These are phyloP conservation scores for Drosophila mimica DNA, from an alignment of 2,888 invertebrate genomes.

Conservation along the genomic window DNA sequence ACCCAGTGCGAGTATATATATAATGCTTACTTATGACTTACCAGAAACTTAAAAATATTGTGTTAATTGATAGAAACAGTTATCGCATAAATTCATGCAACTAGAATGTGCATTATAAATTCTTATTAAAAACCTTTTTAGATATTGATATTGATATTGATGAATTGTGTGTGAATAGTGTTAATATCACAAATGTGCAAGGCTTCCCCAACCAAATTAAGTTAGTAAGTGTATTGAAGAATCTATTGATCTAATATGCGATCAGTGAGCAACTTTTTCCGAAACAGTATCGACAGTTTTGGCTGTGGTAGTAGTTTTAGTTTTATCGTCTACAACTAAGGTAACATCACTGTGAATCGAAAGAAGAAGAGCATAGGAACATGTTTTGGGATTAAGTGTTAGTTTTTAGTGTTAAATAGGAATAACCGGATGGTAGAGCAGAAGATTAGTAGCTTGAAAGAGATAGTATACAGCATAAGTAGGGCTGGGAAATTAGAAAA, in stretches of 20 bases:
- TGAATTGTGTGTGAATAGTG: slow-evolving; percentile 64
- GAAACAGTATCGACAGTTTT: slow-evolving; percentile 77
- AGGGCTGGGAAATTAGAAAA: slow-evolving; percentile 39
- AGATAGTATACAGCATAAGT: slow-evolving; percentile 25
- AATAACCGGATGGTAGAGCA: slow-evolving; percentile 48
- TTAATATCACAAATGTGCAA: slow-evolving; percentile 70
- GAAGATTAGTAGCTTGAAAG: slow-evolving; percentile 15
- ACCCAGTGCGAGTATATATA: slow-evolving; percentile 18
- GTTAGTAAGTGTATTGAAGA: slow-evolving; percentile 22
- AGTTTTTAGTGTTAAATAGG: slow-evolving; percentile 38
- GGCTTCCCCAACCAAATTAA: slow-evolving; percentile 41
- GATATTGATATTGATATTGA: neutral
- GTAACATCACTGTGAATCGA: slow-evolving; percentile 79
- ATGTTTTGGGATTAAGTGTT: slow-evolving; percentile 52
- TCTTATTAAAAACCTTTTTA: slow-evolving; percentile 11
- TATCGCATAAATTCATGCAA: slow-evolving; percentile 45
- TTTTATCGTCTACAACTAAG: slow-evolving; percentile 72
- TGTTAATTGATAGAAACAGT: slow-evolving; percentile 38
- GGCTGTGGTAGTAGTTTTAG: slow-evolving; percentile 62
- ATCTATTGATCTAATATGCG: slow-evolving; percentile 16
- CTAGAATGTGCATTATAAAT: slow-evolving; percentile 42
- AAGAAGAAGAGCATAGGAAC: slow-evolving; percentile 66
- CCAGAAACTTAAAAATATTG: slow-evolving; percentile 32
- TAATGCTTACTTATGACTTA: slow-evolving; percentile 51
- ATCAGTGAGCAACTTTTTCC: slow-evolving; percentile 77